phyloP scores from a whole-genome alignment of 2,888 invertebrate genomes.

The Metellina segmentata region DNA sequence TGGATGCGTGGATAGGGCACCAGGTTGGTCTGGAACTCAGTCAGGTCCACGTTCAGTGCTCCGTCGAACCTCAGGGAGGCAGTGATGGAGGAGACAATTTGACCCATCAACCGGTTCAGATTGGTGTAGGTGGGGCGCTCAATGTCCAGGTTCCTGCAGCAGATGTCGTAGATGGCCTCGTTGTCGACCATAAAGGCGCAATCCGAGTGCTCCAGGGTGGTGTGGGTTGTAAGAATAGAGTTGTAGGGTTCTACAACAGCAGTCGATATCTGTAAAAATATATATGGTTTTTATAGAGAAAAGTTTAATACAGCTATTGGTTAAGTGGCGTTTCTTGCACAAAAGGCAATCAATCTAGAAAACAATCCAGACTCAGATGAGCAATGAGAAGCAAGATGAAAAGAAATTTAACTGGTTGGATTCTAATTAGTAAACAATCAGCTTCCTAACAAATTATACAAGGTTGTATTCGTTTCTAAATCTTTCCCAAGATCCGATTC shows the following conservation, averaged over 20 bases:
- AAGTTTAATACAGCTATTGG: too few species aligned
- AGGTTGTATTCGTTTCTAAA: too few species aligned
- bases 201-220: slow-evolving; percentile 79
- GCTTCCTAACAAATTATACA: too few species aligned
- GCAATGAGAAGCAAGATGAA: too few species aligned
- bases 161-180: slow-evolving; percentile 84
- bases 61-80: slow-evolving; percentile 96
- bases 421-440: too few species aligned
- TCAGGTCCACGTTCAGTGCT: slow-evolving; percentile 92
- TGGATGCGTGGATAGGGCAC: slow-evolving; percentile 96
- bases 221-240: slow-evolving; percentile 79
- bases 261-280: slow-evolving; percentile 77
- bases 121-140: slow-evolving; percentile 96
- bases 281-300: too few species aligned
- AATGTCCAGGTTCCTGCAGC: slow-evolving; percentile 96
- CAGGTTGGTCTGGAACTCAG: slow-evolving; percentile 90
- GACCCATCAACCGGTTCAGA: slow-evolving; percentile 84
- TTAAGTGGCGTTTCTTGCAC: not conserved
- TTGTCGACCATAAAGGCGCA: slow-evolving; percentile 83
- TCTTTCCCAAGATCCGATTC: too few species aligned
- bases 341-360: not conserved
- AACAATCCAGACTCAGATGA: too few species aligned
- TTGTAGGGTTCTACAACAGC: slow-evolving; percentile 79
- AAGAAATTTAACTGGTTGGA: too few species aligned
- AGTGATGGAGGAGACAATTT: slow-evolving; percentile 87